Evolutionary conservation across 2,797 vertebrate species (phyloP), one percentile per base, ranked within the genome.

Genomic region (Anas flavirostris): DNA sequence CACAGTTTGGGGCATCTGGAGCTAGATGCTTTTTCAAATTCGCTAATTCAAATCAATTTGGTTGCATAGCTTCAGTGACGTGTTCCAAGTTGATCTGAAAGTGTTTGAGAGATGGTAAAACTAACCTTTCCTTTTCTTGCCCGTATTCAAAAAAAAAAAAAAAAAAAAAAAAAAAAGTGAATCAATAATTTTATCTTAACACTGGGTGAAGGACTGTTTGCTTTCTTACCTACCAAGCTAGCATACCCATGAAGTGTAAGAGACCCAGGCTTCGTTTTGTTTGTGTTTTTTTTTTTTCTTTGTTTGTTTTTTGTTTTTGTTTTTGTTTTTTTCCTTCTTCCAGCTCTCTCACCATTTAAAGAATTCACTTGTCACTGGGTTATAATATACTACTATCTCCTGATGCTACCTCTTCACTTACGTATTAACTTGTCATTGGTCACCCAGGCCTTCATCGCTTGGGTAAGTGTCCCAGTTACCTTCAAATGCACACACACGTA

Each of bases 401-500:
- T 69, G 21, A 82, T 89, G 67, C 50, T 14, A 35, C 46, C 89
- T 81, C 50, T 91, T 91, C 56, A 64, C 44, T 69, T 82, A 29
- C 60, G 18, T 60, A 17, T 70, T 70, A 67, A 55, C 31, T 68
- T 80, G 28, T 52, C n/a, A 35, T 19, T 77, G 70, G 29, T 37
- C n/a, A 80, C 12, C 12, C 43, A 75, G 33, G 58, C 58, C 41
- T 80, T 60, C 52, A 60, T 80, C 21, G 4, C 39, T 62, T 52
- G 52, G 12, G 4, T 70, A 31, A 16, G 16, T 70, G 58, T 66
- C 39, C 28, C n/a, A 33, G 16, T 60, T 80, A 64, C 52, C 16
- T 79, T 75, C 31, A 50, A 46, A 39, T 31, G 44, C 31, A 43
- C 58, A 21, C 0, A 0, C 26, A 55, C 3, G 0, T 79, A 26